Conservation (phyloP, 2,888 invertebrate genomes). For the Epinotia nisella region DNA sequence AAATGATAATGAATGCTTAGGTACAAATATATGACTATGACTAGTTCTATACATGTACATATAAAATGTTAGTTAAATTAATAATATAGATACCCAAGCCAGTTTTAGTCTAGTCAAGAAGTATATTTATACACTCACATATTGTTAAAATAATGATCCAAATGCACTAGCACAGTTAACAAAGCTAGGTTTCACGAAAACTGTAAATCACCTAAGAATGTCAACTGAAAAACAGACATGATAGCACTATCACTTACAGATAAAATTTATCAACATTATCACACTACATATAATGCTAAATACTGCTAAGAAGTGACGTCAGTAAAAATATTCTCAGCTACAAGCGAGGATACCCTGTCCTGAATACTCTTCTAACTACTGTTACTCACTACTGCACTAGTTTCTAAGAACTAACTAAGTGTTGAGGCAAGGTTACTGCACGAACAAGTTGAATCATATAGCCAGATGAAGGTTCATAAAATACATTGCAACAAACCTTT, state of each 20-base stretch:
- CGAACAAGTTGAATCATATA: conserved; percentile 39
- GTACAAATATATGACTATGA: neutral
- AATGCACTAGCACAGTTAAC: conserved; percentile 45
- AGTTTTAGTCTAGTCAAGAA: conserved; percentile 5
- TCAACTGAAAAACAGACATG: conserved; percentile 57
- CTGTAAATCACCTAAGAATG: conserved; percentile 50
- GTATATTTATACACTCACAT: conserved; percentile 29
- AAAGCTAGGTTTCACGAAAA: conserved; percentile 52
- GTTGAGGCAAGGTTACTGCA: conserved; percentile 9
- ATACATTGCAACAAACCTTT: conserved; percentile 51
- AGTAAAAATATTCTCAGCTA: conserved; percentile 47
- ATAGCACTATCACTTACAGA: conserved; percentile 69
- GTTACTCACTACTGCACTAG: conserved; percentile 39
- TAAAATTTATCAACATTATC: conserved; percentile 75
- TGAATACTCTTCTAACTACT: conserved; percentile 54
- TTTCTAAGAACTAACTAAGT: conserved; percentile 34
- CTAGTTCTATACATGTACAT: neutral
- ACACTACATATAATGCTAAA: conserved; percentile 65
- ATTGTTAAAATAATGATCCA: conserved; percentile 26
- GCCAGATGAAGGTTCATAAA: conserved; percentile 50
- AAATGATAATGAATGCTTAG: neutral
- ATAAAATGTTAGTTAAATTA: conserved; percentile 24
- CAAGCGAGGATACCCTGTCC: conserved; percentile 65
- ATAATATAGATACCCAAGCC: conserved; percentile 1
- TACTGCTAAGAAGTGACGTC: conserved; percentile 65